Conservation (phyloP, 2,797 vertebrate genomes). For the Gymnopithys bicolor region DNA sequence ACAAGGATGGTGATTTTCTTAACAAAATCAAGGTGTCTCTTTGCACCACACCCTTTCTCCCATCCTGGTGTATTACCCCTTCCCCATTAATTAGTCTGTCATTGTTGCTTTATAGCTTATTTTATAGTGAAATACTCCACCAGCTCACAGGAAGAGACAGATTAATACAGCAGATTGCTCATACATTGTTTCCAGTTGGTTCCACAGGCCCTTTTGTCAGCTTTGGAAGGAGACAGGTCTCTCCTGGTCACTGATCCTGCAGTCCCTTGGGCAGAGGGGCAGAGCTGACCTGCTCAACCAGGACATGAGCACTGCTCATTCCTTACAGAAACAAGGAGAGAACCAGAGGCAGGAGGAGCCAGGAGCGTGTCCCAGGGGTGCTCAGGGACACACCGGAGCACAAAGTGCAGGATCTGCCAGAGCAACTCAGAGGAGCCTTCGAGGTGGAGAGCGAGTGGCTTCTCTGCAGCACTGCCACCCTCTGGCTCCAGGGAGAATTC, state of each 20-base stretch:
- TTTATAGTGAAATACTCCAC: neutral
- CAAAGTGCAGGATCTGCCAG: neutral
- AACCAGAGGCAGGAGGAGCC: neutral
- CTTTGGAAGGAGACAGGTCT: neutral
- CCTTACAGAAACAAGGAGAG: neutral
- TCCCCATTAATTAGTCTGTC: neutral
- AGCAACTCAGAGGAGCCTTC: neutral
- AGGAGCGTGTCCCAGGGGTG: neutral
- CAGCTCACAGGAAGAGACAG: neutral
- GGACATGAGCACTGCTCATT: neutral
- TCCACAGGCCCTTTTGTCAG: neutral
- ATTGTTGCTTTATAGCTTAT: neutral
- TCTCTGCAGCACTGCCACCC: constrained; percentile 48
- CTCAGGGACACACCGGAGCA: neutral
- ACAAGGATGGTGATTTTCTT: neutral
- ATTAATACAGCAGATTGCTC: rapidly evolving
- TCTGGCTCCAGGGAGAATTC: neutral
- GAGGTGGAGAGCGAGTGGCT: neutral
- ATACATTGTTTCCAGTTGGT: rapidly evolving
- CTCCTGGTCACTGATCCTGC: neutral
- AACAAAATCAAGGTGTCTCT: neutral
- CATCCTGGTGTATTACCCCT: neutral
- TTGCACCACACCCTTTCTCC: neutral
- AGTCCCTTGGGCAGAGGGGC: neutral
- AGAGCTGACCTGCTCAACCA: neutral